Evolutionary conservation across 2,888 invertebrate species (phyloP).

Genomic region (Achlya flavicornis): DNA sequence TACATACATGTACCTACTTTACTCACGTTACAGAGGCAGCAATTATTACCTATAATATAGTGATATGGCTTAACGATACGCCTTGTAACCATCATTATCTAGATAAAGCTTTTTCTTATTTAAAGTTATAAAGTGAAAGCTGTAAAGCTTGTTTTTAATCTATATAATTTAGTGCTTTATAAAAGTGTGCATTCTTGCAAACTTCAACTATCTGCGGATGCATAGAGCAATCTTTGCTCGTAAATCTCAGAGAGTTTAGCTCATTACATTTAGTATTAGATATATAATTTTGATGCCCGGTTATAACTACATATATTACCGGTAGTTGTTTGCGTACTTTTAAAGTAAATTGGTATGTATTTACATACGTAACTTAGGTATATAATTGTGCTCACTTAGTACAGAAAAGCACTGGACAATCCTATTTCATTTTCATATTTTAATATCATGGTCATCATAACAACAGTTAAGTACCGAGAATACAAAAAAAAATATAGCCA

Average conservation of each 20-base stretch:
- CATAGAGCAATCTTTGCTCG: conserved; percentile 34
- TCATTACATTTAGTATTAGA: conserved; percentile 36
- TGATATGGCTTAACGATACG: conserved; percentile 51
- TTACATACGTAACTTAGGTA: too few relatives aligned
- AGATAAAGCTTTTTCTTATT: conserved; percentile 50
- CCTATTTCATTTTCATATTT: too few relatives aligned
- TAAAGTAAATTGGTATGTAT: background rate
- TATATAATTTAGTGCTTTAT: conserved; percentile 30
- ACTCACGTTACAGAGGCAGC: conserved; percentile 24
- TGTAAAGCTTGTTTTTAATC: conserved; percentile 54
- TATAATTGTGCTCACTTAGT: too few relatives aligned
- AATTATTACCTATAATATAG: conserved; percentile 35
- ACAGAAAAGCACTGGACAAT: too few relatives aligned
- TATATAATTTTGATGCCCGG: conserved; percentile 33
- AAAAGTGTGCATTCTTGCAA: conserved; percentile 20
- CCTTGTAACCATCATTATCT: conserved; percentile 48
- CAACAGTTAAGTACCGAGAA: too few relatives aligned
- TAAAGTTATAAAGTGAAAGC: conserved; percentile 54
- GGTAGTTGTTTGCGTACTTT: background rate
- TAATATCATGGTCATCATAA: too few relatives aligned
- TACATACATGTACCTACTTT: conserved; percentile 22
- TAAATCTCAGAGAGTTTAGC: conserved; percentile 41
- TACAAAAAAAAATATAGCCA: too few relatives aligned
- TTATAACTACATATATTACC: conserved; percentile 21
- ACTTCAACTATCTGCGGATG: conserved; percentile 5